phyloP scores from a whole-genome alignment of 2,797 vertebrate species.

The Falco concolor region DNA sequence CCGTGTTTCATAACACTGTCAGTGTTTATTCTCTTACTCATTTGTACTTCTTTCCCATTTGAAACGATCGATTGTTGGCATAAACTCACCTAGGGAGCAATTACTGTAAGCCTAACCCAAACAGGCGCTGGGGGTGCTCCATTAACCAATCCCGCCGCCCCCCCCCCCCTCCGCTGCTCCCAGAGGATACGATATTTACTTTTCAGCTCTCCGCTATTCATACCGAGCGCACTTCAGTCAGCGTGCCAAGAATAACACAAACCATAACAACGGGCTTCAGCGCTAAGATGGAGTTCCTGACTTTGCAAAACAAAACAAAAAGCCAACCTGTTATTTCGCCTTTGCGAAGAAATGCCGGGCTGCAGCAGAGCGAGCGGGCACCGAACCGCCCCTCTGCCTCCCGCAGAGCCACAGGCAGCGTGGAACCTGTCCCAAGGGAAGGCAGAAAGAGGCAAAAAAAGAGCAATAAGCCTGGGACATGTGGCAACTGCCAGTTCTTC shows the following conservation, averaged over 20 bases:
- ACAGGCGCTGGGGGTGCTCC: conserved; percentile 40
- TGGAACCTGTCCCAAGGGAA: background rate
- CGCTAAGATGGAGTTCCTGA: background rate
- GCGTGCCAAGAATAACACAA: conserved; percentile 37
- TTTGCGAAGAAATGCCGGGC: background rate
- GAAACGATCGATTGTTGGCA: conserved; percentile 38
- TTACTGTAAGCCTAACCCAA: conserved; percentile 58
- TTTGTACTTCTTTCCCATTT: conserved; percentile 48
- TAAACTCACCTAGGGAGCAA: conserved; percentile 60
- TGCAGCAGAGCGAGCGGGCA: background rate
- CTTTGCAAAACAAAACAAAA: background rate
- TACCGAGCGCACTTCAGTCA: background rate
- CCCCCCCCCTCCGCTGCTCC: conserved; percentile 17
- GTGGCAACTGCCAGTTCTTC: background rate
- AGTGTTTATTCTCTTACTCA: conserved; percentile 43
- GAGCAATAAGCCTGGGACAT: background rate
- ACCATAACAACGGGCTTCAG: background rate
- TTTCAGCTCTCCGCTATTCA: conserved; percentile 33
- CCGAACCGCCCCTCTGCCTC: background rate
- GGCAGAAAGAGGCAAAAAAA: background rate
- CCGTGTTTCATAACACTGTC: background rate
- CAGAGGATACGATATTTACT: conserved; percentile 52
- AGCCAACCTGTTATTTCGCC: conserved; percentile 4
- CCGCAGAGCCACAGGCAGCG: background rate
- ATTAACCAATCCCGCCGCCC: conserved; percentile 12